phyloP scores from a whole-genome alignment of 2,113 vertebrate genomes.

The Ammodytes dubius region DNA sequence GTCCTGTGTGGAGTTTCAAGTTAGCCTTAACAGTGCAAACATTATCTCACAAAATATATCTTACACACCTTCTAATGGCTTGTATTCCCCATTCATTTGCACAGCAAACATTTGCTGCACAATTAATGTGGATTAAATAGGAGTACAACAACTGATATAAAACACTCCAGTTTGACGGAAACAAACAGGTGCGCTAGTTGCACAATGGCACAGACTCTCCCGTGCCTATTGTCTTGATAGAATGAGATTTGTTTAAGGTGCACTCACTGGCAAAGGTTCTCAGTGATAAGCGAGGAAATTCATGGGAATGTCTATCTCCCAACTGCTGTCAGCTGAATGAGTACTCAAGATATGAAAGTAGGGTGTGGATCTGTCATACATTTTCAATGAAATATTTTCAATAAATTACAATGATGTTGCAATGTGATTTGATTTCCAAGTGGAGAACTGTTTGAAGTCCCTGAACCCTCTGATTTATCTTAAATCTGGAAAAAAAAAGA shows the following conservation, averaged over 20 bases:
- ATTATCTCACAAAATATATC: conserved; percentile 12
- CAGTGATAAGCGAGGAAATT: conserved; percentile 53
- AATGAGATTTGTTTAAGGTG: conserved; percentile 28
- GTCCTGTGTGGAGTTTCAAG: conserved; percentile 12
- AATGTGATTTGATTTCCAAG: background rate
- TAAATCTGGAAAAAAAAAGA: background rate
- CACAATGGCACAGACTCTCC: conserved; percentile 26
- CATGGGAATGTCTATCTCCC: conserved; percentile 58
- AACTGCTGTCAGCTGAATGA: conserved; percentile 47
- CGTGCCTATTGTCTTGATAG: conserved; percentile 17
- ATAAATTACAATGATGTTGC: conserved; percentile 13
- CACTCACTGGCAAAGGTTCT: conserved; percentile 29
- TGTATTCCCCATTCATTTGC: conserved; percentile 8
- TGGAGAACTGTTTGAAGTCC: background rate
- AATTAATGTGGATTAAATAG: conserved; percentile 13
- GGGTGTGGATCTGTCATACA: conserved; percentile 15
- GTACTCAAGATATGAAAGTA: conserved; percentile 21
- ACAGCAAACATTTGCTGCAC: conserved; percentile 28
- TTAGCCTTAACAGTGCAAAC: conserved; percentile 1
- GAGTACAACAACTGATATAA: conserved; percentile 21
- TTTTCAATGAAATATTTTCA: conserved; percentile 19
- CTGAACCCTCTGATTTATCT: background rate
- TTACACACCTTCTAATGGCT: background rate
- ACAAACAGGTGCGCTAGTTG: conserved; percentile 33
- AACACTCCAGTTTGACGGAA: conserved; percentile 46